Percentiles rank a stretch among this genome's conserved stretches.
Conservation (phyloP, 53 echinoderm and acorn worm species). For the Temnopleurus reevesii region DNA sequence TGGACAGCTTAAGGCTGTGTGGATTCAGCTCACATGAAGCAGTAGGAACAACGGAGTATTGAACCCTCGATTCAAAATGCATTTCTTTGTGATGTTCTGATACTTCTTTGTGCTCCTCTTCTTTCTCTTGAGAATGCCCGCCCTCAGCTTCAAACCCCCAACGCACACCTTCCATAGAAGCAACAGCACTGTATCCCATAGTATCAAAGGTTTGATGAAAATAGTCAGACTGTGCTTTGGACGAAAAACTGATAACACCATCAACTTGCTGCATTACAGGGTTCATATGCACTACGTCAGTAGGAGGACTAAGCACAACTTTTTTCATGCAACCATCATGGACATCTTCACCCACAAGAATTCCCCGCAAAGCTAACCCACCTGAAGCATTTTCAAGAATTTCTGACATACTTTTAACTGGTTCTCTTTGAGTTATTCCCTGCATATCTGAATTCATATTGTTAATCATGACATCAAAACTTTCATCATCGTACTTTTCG, state of each 20-base stretch:
- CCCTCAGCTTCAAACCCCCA: constrained; percentile 11
- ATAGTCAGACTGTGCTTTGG: constrained; percentile 47
- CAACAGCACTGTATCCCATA: constrained; percentile 54
- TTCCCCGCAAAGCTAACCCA: constrained; percentile 40
- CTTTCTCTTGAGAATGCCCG: background rate
- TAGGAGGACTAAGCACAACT: constrained; percentile 35
- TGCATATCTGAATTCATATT: background rate
- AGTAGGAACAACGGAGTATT: constrained; percentile 50
- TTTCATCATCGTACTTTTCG: background rate
- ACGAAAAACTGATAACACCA: constrained; percentile 24
- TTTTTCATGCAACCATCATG: constrained; percentile 38
- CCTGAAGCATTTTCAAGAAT: constrained; percentile 54
- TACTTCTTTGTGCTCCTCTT: constrained; percentile 13
- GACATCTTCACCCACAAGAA: background rate
- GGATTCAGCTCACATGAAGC: constrained; percentile 46
- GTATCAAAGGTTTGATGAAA: constrained; percentile 52
- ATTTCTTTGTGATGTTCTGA: constrained; percentile 30
- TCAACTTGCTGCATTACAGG: constrained; percentile 48
- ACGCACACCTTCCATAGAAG: background rate
- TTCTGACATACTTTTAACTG: constrained; percentile 27
- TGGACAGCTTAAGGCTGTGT: constrained; percentile 35
- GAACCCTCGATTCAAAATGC: constrained; percentile 52
- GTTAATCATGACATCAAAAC: no score
- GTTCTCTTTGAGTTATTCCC: constrained; percentile 34
- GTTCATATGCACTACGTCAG: constrained; percentile 34